These are phyloP conservation scores for Oreochromis niloticus DNA, from an alignment of 2,113 vertebrate species.

Conservation along the genomic window DNA sequence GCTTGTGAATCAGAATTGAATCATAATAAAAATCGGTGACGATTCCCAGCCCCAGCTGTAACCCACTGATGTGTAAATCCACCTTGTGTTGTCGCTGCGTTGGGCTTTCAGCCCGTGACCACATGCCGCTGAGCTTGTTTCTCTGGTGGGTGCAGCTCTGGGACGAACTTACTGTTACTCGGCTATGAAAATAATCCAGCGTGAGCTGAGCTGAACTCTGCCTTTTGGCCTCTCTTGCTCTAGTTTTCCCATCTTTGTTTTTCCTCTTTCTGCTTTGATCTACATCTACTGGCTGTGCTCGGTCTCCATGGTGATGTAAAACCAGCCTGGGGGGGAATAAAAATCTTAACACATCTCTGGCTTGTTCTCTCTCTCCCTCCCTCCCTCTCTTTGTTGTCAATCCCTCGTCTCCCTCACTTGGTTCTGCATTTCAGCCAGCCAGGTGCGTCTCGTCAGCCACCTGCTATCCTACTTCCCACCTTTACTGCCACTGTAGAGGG, in stretches of 20 bases:
- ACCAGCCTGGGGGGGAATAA: not conserved
- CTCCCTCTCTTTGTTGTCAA: not conserved
- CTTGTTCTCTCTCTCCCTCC: not conserved
- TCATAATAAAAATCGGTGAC: not conserved
- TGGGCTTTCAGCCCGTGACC: not conserved
- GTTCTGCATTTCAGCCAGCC: slow-evolving; percentile 40
- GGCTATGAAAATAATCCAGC: not conserved
- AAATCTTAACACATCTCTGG: slow-evolving; percentile 6
- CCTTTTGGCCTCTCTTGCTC: not conserved
- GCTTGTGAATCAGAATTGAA: not conserved
- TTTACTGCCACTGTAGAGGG: not conserved
- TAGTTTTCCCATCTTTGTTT: not conserved
- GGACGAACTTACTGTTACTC: not conserved
- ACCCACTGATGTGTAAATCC: not conserved
- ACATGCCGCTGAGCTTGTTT: not conserved
- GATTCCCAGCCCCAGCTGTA: not conserved
- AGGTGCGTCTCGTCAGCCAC: slow-evolving; percentile 67
- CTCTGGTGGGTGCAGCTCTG: not conserved
- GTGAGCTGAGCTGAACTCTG: not conserved
- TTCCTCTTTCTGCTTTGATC: not conserved
- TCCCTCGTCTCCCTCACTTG: not conserved
- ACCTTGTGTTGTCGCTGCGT: not conserved
- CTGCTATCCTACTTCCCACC: slow-evolving; percentile 35
- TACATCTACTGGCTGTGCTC: not conserved
- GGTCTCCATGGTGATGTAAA: slow-evolving; percentile 43